Evolutionary conservation across 2,797 vertebrate species (phyloP).

Genomic region (Hybognathus amarus): DNA sequence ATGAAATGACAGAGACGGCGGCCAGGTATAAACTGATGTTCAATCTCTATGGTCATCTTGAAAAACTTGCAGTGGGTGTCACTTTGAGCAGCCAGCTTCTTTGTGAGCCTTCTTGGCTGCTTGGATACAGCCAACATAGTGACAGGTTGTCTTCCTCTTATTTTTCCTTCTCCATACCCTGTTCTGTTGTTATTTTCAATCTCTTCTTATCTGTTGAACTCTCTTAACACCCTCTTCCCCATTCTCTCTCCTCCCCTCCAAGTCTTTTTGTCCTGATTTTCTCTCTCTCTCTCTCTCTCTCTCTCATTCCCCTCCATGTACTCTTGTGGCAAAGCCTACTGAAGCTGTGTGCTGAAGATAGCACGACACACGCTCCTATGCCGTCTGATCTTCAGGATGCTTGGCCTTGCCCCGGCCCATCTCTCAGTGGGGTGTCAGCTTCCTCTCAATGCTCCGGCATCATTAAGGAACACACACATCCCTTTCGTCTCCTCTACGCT

Average conservation of each 20-base stretch:
- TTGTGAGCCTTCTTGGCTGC: slow-evolving; percentile 1
- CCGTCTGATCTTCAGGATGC: slow-evolving; percentile 52
- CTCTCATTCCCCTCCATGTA: slow-evolving; percentile 14
- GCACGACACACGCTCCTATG: slow-evolving; percentile 27
- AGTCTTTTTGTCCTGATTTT: slow-evolving; percentile 35
- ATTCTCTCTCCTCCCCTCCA: slow-evolving; percentile 23
- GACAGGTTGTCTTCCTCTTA: slow-evolving; percentile 37
- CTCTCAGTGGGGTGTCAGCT: slow-evolving; percentile 52
- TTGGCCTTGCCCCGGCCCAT: slow-evolving; percentile 37
- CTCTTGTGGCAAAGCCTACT: slow-evolving; percentile 54
- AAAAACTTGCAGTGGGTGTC: slow-evolving; percentile 31
- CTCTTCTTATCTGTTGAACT: slow-evolving; percentile 38
- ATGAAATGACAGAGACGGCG: neutral
- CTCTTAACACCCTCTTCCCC: slow-evolving; percentile 33
- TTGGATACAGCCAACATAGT: slow-evolving; percentile 16
- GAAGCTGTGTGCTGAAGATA: slow-evolving; percentile 50
- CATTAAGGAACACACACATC: slow-evolving; percentile 45
- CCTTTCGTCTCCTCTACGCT: neutral
- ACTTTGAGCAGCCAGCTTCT: neutral
- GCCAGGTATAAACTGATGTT: slow-evolving; percentile 8
- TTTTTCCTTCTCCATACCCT: slow-evolving; percentile 19
- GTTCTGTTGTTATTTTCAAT: slow-evolving; percentile 38
- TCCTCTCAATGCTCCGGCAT: slow-evolving; percentile 47
- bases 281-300: neutral
- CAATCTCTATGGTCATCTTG: slow-evolving; percentile 24